These are phyloP conservation scores for Cromileptes altivelis DNA, from an alignment of 2,113 vertebrate genomes.

Conservation along the genomic window DNA sequence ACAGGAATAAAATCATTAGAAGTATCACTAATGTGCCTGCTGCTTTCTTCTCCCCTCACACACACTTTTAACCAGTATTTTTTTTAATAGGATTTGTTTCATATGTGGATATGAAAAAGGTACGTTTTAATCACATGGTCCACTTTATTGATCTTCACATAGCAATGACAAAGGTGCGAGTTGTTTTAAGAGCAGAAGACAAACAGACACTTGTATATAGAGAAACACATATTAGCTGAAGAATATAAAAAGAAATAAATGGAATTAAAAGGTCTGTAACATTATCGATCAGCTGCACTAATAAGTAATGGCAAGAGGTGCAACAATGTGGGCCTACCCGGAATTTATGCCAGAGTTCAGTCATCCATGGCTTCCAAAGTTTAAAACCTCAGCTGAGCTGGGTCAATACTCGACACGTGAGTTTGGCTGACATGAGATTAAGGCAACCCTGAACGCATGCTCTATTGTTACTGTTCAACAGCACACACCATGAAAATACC, in stretches of 20 bases:
- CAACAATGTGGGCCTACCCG: neutral
- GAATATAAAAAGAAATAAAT: neutral
- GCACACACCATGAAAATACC: slow-evolving; percentile 12
- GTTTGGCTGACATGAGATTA: slow-evolving; percentile 41
- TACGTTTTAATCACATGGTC: slow-evolving; percentile 43
- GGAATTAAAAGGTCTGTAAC: slow-evolving; percentile 37
- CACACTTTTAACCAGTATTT: neutral
- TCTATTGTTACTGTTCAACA: slow-evolving; percentile 6
- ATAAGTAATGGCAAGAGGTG: neutral
- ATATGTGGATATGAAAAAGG: neutral
- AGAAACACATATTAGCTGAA: neutral
- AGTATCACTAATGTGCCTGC: neutral
- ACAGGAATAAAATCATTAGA: neutral
- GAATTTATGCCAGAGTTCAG: slow-evolving; percentile 18
- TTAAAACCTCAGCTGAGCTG: slow-evolving; percentile 28
- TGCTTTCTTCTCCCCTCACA: neutral
- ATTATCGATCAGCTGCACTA: neutral
- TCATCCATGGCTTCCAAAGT: slow-evolving; percentile 21
- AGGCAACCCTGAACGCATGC: slow-evolving; percentile 48
- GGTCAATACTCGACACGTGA: slow-evolving; percentile 6
- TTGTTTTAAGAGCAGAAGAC: slow-evolving; percentile 3
- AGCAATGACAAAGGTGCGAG: slow-evolving; percentile 45
- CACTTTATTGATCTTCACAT: slow-evolving; percentile 73
- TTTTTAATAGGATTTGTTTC: neutral
- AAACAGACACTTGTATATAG: slow-evolving; percentile 12